Evolutionary conservation across 1,140 invertebrate species (phyloP), one percentile per base, ranked within the genome.

Genomic region (Euschistus heros): DNA sequence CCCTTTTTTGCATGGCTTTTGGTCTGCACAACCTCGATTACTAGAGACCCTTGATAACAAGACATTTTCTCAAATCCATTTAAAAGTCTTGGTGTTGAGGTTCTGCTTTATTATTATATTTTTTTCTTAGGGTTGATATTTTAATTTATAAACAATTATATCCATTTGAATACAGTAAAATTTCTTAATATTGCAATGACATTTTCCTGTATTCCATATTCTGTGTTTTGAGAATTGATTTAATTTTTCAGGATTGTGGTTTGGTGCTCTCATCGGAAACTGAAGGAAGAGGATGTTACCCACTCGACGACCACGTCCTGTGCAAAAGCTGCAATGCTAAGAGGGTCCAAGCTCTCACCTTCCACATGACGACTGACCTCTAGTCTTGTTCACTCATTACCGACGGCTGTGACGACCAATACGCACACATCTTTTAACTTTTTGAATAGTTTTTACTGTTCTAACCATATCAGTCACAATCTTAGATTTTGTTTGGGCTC

Each of bases 311-410:
- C 72, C 94, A 97, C 75, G 89, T 99, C 67, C 80, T 98, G 24
- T 99, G 97, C 75, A 96, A 96, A 80, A 89, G 87, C 73, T 99
- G 97, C 74, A 98, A 98, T 78, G 93, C 93, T 24, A 88, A 88
- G 73, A 81, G 94, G 57, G 92, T 97, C 24, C 92, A 90, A 77
- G 81, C 83, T 18, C 76, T 92, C 52, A 91, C 89, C 17, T 88
- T 84, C 70, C 84, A 86, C 42, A 92, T 92, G 84, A 87, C 84
- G 17, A 88, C 87, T 18, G 86, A 89, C 75, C 75, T 88, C 66
- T 88, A 83, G 52, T 50, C 54, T 42, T 57, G 15, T 15, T 24
- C 2, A 17, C 10, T 57, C 24, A 57, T 57, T 24, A 24, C 26
- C 15, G 47, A 17, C 24, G 54, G 54, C 54, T 57, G 54, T 57